Evolutionary conservation across 2,113 vertebrate species (phyloP).

Genomic region (Lethenteron reissneri): DNA sequence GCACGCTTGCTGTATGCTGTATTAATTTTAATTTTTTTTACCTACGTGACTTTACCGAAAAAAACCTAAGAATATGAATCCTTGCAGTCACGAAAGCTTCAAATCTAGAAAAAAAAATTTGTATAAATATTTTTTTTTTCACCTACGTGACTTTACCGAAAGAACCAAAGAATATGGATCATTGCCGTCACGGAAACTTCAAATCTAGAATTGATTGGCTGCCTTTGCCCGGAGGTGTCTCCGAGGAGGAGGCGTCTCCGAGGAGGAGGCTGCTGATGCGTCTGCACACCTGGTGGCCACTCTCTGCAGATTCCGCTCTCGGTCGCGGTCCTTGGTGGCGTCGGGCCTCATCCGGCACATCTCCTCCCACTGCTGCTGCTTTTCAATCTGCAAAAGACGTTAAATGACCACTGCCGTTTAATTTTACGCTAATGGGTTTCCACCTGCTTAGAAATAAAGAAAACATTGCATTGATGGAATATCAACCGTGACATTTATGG

Average conservation of each 20-base stretch:
- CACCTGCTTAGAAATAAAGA: neutral
- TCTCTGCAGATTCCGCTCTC: constrained; percentile 53
- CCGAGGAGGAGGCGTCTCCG: too few relatives aligned
- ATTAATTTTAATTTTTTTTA: too few relatives aligned
- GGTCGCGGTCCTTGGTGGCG: constrained; percentile 44
- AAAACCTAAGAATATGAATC: too few relatives aligned
- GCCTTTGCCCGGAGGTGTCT: neutral
- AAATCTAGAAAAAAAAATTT: neutral
- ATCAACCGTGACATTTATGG: neutral
- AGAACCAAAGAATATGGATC: neutral
- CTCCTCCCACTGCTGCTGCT: constrained; percentile 64
- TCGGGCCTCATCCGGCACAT: constrained; percentile 71
- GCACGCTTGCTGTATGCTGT: too few relatives aligned
- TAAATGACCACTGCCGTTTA: neutral
- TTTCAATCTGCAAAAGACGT: constrained; percentile 35
- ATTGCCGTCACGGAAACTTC: neutral
- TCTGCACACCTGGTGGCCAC: constrained; percentile 51
- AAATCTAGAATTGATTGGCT: neutral
- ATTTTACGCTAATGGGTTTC: neutral
- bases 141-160: neutral
- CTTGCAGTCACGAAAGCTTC: too few relatives aligned
- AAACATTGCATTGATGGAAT: neutral
- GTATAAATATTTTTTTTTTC: neutral
- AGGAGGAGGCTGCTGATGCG: neutral
- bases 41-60: too few relatives aligned